phyloP scores from a whole-genome alignment of 2,797 vertebrate genomes.

The Gila robusta region DNA sequence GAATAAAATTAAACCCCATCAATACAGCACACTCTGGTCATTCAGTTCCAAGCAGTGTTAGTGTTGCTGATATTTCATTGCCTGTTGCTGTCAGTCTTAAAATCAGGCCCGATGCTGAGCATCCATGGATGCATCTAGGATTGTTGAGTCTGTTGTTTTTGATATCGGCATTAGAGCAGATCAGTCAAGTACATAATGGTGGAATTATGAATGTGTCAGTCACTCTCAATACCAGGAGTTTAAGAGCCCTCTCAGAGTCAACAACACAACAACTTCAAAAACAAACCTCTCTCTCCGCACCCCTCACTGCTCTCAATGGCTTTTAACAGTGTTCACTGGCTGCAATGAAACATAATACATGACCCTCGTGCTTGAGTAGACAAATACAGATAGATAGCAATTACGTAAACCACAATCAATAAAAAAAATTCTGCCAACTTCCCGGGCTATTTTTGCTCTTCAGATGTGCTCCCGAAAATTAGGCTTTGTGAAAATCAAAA shows the following conservation, averaged over 20 bases:
- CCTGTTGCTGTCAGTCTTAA: neutral
- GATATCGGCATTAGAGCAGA: slow-evolving; percentile 62
- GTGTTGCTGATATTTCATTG: neutral
- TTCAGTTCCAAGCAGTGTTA: neutral
- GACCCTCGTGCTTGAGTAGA: slow-evolving; percentile 56
- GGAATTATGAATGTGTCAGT: slow-evolving; percentile 66
- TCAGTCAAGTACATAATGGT: slow-evolving; percentile 66
- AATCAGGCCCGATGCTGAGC: slow-evolving; percentile 32
- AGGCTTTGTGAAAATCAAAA: slow-evolving; percentile 52
- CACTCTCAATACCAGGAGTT: slow-evolving; percentile 59
- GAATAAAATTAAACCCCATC: neutral
- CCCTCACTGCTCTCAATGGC: slow-evolving; percentile 51
- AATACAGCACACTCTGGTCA: neutral
- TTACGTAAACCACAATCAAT: slow-evolving; percentile 56
- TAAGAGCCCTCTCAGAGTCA: slow-evolving; percentile 60
- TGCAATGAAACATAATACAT: slow-evolving; percentile 55
- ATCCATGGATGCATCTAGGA: slow-evolving; percentile 37
- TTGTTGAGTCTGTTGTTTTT: slow-evolving; percentile 59
- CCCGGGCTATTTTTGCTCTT: slow-evolving; percentile 43
- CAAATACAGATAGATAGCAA: slow-evolving; percentile 59
- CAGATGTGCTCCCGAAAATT: slow-evolving; percentile 48
- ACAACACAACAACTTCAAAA: slow-evolving; percentile 60
- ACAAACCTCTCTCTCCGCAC: slow-evolving; percentile 49
- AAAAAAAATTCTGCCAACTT: slow-evolving; percentile 45
- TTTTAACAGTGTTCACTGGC: slow-evolving; percentile 61